Conservation (phyloP, 2,113 vertebrate species). For the Myiopsitta monachus region DNA sequence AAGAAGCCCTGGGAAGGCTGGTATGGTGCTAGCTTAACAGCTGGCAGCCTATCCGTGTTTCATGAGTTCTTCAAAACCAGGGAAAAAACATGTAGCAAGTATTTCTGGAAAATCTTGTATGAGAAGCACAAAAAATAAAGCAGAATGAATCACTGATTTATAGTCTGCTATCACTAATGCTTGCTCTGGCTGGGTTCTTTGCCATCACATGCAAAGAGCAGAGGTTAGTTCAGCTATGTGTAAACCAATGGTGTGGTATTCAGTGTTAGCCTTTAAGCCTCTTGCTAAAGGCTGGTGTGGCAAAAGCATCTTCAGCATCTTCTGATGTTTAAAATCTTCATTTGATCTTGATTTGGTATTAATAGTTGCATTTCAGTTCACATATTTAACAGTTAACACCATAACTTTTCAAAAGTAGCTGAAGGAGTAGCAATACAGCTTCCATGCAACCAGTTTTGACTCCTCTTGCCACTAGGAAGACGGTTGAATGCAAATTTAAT, state of each 20-base stretch:
- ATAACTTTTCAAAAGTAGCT: background rate
- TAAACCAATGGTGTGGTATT: background rate
- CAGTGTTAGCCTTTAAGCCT: background rate
- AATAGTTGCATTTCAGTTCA: background rate
- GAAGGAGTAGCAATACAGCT: background rate
- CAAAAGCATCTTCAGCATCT: background rate
- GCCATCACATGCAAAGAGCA: background rate
- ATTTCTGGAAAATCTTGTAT: background rate
- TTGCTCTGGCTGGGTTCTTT: background rate
- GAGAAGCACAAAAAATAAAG: slow-evolving; percentile 46
- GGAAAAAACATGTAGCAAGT: background rate
- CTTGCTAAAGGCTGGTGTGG: background rate
- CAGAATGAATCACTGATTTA: background rate
- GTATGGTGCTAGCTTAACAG: background rate
- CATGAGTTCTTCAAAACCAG: background rate
- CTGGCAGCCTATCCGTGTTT: background rate
- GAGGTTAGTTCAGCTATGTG: background rate
- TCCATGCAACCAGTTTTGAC: background rate
- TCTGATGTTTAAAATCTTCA: background rate
- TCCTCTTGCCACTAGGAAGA: background rate
- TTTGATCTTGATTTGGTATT: background rate
- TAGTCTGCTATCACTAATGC: background rate
- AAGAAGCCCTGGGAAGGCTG: background rate
- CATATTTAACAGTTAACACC: background rate
- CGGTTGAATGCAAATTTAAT: background rate